phyloP scores from a whole-genome alignment of 2,888 invertebrate species.

The Diarsia rubi region DNA sequence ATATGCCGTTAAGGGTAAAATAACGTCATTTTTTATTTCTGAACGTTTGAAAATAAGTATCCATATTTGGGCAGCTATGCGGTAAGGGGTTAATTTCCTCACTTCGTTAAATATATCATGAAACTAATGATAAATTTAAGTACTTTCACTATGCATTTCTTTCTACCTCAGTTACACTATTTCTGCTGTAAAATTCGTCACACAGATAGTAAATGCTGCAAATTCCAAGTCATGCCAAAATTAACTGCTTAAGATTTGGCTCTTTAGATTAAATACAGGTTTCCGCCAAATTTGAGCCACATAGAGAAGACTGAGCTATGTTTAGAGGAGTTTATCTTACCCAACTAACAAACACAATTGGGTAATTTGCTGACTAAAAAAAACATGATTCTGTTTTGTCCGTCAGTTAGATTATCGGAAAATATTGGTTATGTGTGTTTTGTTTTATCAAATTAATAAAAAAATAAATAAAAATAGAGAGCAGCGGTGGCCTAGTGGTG shows the following conservation, averaged over 20 bases:
- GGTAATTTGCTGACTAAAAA: too few relatives aligned
- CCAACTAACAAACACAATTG: constrained; percentile 44
- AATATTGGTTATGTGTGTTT: too few relatives aligned
- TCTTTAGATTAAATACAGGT: constrained; percentile 52
- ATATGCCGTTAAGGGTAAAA: too few relatives aligned
- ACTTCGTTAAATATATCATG: constrained; percentile 19
- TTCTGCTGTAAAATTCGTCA: constrained; percentile 36
- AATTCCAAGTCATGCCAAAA: constrained; percentile 69
- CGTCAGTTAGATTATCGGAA: too few relatives aligned
- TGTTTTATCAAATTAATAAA: too few relatives aligned
- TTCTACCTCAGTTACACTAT: constrained; percentile 76
- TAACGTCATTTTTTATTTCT: too few relatives aligned
- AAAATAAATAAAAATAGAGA: too few relatives aligned
- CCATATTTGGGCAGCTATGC: too few relatives aligned
- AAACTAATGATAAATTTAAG: constrained; percentile 26
- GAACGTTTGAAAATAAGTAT: too few relatives aligned
- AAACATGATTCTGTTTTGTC: too few relatives aligned
- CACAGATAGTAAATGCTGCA: constrained; percentile 37
- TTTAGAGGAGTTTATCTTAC: constrained; percentile 64
- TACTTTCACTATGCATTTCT: constrained; percentile 69
- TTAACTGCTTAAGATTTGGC: constrained; percentile 57
- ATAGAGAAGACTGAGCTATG: constrained; percentile 76
- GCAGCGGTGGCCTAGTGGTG: too few relatives aligned
- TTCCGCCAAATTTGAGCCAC: constrained; percentile 67
- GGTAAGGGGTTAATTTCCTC: too few relatives aligned